phyloP scores from a whole-genome alignment of 2,888 invertebrate genomes.

The Rhingia rostrata region DNA sequence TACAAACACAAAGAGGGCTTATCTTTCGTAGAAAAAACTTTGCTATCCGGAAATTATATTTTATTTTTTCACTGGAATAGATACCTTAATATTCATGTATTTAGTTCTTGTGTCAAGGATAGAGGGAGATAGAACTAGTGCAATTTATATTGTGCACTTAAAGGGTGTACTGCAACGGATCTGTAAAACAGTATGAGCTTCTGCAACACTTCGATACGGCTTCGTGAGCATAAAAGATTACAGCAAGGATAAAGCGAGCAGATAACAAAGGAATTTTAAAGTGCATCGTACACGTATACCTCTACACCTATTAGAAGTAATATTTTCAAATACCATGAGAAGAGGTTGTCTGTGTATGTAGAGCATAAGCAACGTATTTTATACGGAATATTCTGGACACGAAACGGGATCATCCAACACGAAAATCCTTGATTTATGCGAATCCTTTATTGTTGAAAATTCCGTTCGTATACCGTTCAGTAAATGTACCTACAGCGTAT shows the following conservation, averaged over 20 bases:
- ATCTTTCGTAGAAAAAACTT: no score
- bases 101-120: no score
- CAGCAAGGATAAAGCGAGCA: conserved; percentile 60
- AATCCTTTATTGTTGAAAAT: conserved; percentile 63
- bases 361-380: conserved; percentile 13
- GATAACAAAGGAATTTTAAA: conserved; percentile 73
- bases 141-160: conserved; percentile 41
- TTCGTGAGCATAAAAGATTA: conserved; percentile 70
- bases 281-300: conserved; percentile 51
- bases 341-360: conserved; percentile 14
- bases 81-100: no score
- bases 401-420: conserved; percentile 65
- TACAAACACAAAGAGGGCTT: no score
- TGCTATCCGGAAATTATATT: no score
- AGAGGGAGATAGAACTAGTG: conserved; percentile 9
- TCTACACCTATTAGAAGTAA: conserved; percentile 65
- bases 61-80: conserved; percentile 22
- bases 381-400: conserved; percentile 56
- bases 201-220: conserved; percentile 56
- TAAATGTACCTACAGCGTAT: conserved; percentile 12
- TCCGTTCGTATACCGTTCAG: conserved; percentile 46
- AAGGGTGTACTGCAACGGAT: conserved; percentile 48
- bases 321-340: conserved; percentile 68
- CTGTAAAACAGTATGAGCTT: conserved; percentile 50
- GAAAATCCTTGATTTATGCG: conserved; percentile 72